Evolutionary conservation across 2,113 vertebrate genomes (phyloP), one percentile per base, ranked within the genome.

Genomic region (Bos taurus): DNA sequence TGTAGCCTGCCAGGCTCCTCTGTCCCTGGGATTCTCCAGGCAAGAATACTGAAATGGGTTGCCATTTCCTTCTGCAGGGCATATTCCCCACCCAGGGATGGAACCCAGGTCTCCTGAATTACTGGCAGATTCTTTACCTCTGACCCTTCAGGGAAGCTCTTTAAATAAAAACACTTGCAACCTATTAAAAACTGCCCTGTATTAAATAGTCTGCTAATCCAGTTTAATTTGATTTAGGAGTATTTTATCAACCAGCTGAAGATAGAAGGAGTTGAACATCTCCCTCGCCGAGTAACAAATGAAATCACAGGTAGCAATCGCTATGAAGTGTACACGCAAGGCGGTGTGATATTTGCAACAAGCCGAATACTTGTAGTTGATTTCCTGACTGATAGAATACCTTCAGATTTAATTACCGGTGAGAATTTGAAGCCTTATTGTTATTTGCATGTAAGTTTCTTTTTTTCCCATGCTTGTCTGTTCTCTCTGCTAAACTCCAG

Each of bases 291-390:
- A 0, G 99, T 99, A 48, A 99, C 99, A 94, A 99, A 99, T 91
- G 99, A 99, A 91, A 97, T 99, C 77, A 97, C 99, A 77, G 99
- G 99, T 89, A 98, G 97, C 6, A 99, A 99, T 81, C 99, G 99
- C 0, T 99, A 99, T 2, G 98, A 99, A 3, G 99, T 99, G 13
- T 99, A 99, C 98, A 99, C 99, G 0, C 99, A 99, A 94, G 99
- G 99, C 28, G 99, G 99, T 2, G 99, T 99, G 30, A 98, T 99
- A 96, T 99, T 99, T 97, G 99, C 99, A 94, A 99, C 99, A 87
- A 99, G 99, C 94, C 99, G 99, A 67, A 99, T 99, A 97, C 99
- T 99, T 86, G 99, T 99, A 97, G 99, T 99, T 14, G 99, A 99
- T 98, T 99, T 99, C 97, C 99, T 99, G 95, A 99, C 99, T 0